Conservation (phyloP, 2,113 vertebrate species). For the Salvelinus namaycush region DNA sequence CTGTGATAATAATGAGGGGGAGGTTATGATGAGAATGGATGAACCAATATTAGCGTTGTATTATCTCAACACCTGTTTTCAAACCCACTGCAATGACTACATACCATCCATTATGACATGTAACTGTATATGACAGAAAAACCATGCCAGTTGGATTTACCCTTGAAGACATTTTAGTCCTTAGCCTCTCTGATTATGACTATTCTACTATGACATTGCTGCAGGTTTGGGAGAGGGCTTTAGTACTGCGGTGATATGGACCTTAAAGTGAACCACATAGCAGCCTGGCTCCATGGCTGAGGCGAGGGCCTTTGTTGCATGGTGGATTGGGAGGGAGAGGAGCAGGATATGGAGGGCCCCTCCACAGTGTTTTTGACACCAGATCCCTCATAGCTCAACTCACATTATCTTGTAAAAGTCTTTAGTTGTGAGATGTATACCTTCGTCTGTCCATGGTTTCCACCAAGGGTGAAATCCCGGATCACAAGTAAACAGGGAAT, state of each 20-base stretch:
- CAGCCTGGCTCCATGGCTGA: background rate
- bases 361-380: slow-evolving; percentile 12
- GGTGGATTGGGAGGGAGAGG: slow-evolving; percentile 2
- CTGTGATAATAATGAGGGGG: no score
- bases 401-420: slow-evolving; percentile 62
- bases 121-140: background rate
- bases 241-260: background rate
- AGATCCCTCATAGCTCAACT: slow-evolving; percentile 39
- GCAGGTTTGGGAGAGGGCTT: no score
- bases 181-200: background rate
- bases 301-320: background rate
- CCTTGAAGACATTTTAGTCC: background rate
- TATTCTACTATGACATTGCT: background rate
- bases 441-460: slow-evolving; percentile 26
- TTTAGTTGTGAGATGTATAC: slow-evolving; percentile 53
- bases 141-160: background rate
- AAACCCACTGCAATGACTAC: background rate
- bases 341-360: slow-evolving; percentile 11
- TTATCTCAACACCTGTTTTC: background rate
- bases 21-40: background rate
- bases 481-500: slow-evolving; percentile 62
- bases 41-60: background rate
- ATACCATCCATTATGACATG: background rate
- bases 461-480: slow-evolving; percentile 49
- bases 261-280: background rate